A percentile compares a stretch with the other conserved stretches of the same genome.
phyloP scores from a whole-genome alignment of 2,888 invertebrate genomes.

The Acleris sparsana region DNA sequence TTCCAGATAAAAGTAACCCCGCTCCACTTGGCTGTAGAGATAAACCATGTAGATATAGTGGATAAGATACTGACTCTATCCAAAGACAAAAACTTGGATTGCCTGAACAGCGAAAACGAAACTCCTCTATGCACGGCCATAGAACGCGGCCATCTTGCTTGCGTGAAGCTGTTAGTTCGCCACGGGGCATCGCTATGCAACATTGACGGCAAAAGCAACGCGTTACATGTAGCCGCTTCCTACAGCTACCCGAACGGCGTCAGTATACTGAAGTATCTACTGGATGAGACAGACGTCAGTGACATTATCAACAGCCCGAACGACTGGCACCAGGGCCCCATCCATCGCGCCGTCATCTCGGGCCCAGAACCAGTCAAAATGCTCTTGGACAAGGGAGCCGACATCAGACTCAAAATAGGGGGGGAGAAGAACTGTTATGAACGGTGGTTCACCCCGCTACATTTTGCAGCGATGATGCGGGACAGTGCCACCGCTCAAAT shows the following conservation, averaged over 20 bases:
- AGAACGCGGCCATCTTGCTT: not conserved
- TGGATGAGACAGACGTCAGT: not conserved
- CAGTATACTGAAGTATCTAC: constrained; percentile 1
- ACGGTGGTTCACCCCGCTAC: not conserved
- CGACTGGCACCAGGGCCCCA: not conserved
- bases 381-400: not conserved
- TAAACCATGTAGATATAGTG: not conserved
- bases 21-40: not conserved
- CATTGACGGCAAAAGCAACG: not conserved
- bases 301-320: not conserved
- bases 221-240: not conserved
- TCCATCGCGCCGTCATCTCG: not conserved
- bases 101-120: not conserved
- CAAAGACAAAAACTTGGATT: not conserved
- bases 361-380: not conserved
- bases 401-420: not conserved
- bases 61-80: not conserved
- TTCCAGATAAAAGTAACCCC: not conserved
- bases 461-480: not conserved
- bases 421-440: not conserved
- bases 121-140: not conserved
- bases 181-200: not conserved
- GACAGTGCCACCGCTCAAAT: too few species aligned
- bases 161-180: not conserved
- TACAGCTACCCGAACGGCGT: not conserved